These are phyloP conservation scores for Schlechtendalia chinensis DNA, from an alignment of 1,140 invertebrate species.

Conservation along the genomic window DNA sequence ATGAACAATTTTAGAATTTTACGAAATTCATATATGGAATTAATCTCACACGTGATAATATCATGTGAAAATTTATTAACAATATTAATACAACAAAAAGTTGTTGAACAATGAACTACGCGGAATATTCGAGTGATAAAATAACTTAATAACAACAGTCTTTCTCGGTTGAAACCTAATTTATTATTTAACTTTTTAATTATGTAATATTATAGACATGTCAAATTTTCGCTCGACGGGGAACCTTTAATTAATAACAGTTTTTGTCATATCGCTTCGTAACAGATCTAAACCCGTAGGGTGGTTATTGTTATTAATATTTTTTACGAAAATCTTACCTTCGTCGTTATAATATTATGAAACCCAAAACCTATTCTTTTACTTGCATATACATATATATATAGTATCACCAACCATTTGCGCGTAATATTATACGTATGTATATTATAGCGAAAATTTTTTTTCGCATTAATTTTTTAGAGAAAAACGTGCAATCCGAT, in stretches of 20 bases:
- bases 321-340: background rate
- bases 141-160: no score
- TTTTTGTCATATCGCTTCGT: background rate
- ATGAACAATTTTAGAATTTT: no score
- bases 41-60: no score
- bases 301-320: no score
- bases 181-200: no score
- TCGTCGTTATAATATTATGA: slow-evolving; percentile 1
- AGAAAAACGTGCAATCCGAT: background rate
- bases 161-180: no score
- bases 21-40: no score
- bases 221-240: background rate
- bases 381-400: no score
- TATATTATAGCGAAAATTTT: background rate
- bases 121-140: background rate
- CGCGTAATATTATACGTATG: background rate
- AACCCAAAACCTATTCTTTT: background rate
- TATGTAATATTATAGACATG: background rate
- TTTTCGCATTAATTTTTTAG: background rate
- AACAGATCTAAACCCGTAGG: no score
- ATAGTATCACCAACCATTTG: no score
- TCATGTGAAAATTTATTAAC: no score
- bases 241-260: background rate
- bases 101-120: background rate
- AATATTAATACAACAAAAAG: no score